phyloP scores from a whole-genome alignment of 2,888 invertebrate genomes.

The Stomorhina lunata region DNA sequence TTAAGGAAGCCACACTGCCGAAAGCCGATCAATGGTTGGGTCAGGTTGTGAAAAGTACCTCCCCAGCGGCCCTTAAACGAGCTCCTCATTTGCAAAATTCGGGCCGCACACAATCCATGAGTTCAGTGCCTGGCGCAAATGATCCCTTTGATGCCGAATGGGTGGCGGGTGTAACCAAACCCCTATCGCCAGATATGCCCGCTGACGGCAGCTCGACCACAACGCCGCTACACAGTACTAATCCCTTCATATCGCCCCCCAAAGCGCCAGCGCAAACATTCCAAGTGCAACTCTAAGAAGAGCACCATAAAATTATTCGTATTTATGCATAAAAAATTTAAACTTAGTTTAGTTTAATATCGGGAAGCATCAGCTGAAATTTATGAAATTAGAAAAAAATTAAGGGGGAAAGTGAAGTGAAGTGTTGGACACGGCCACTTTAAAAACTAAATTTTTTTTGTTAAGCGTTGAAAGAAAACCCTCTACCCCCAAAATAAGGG shows the following conservation, averaged over 20 bases:
- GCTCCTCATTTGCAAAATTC: conserved; percentile 81
- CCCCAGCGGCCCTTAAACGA: conserved; percentile 81
- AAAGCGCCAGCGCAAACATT: conserved; percentile 80
- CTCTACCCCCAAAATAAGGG: background rate
- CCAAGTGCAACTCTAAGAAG: conserved; percentile 79
- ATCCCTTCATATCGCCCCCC: conserved; percentile 80
- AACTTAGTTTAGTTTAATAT: conserved; percentile 29
- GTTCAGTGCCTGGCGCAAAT: conserved; percentile 78
- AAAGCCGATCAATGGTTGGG: conserved; percentile 93
- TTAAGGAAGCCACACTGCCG: conserved; percentile 82
- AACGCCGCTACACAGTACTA: conserved; percentile 75
- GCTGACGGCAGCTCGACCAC: no score
- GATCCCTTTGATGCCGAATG: conserved; percentile 93
- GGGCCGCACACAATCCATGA: conserved; percentile 83
- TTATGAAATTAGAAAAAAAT: no score
- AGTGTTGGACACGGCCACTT: conserved; percentile 72
- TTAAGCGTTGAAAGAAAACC: conserved; percentile 19
- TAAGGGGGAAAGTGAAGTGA: conserved; percentile 36
- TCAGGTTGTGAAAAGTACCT: conserved; percentile 84
- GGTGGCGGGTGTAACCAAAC: conserved; percentile 82
- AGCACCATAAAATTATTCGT: conserved; percentile 6
- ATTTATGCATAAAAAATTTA: background rate
- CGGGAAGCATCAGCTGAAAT: conserved; percentile 6
- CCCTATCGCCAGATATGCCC: conserved; percentile 81
- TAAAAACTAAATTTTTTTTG: conserved; percentile 68